phyloP scores from a whole-genome alignment of 2,888 invertebrate species.

The Pseudanteris insignis region DNA sequence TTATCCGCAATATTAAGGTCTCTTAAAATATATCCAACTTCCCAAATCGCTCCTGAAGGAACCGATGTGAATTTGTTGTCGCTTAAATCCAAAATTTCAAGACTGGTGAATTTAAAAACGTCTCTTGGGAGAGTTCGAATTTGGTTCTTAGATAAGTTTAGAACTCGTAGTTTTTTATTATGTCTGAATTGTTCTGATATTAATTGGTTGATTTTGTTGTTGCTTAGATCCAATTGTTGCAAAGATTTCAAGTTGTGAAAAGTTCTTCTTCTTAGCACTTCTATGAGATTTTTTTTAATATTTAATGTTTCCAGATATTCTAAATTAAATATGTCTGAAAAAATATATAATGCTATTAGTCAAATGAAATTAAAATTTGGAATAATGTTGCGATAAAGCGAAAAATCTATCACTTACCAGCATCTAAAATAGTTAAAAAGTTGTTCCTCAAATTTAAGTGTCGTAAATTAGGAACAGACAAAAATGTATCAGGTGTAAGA shows the following conservation, averaged over 20 bases:
- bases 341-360: not conserved
- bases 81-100: slow-evolving; percentile 83
- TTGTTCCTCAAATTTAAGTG: slow-evolving; percentile 85
- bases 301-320: slow-evolving; percentile 75
- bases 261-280: slow-evolving; percentile 77
- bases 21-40: slow-evolving; percentile 78
- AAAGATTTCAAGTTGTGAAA: slow-evolving; percentile 79
- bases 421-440: slow-evolving; percentile 79
- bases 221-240: slow-evolving; percentile 82
- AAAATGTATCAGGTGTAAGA: slow-evolving; percentile 74
- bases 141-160: slow-evolving; percentile 78
- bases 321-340: slow-evolving; percentile 74
- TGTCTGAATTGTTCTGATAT: slow-evolving; percentile 84
- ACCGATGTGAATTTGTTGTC: slow-evolving; percentile 82
- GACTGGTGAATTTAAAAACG: slow-evolving; percentile 80
- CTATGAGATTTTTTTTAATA: slow-evolving; percentile 79
- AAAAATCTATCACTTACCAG: slow-evolving; percentile 68
- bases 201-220: slow-evolving; percentile 79
- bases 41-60: slow-evolving; percentile 80
- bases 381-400: not conserved
- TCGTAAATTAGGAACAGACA: slow-evolving; percentile 77
- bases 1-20: slow-evolving; percentile 82
- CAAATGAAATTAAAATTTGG: not conserved
- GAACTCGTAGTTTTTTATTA: slow-evolving; percentile 76
- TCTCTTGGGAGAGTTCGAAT: slow-evolving; percentile 80